Evolutionary conservation across 2,888 invertebrate genomes (phyloP).

Genomic region (Julus scandinavius): DNA sequence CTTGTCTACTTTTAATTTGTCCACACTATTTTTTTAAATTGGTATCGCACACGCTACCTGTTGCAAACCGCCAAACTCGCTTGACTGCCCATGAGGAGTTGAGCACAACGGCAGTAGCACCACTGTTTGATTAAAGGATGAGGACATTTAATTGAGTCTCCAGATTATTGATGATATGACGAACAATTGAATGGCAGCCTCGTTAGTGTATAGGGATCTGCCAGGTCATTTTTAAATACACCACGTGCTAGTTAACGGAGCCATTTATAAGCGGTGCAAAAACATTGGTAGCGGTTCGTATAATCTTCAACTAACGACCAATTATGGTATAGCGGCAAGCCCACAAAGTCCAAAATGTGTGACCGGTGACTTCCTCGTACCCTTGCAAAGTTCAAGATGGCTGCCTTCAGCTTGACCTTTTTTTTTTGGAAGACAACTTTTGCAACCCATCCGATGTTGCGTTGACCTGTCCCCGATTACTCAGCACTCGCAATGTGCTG

Average conservation of each 20-base stretch:
- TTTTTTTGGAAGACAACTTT: not conserved
- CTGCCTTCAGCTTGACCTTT: not conserved
- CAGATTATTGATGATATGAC: slow-evolving; percentile 15
- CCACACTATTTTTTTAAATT: not conserved
- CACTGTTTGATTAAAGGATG: not conserved
- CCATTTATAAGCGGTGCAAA: not conserved
- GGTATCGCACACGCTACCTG: not conserved
- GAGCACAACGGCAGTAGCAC: not conserved
- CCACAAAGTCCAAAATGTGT: not conserved
- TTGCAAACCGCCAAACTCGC: not conserved
- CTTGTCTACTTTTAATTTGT: slow-evolving; percentile 19
- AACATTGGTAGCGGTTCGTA: slow-evolving; percentile 13
- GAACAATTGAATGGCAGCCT: slow-evolving; percentile 32
- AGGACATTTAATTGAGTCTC: not conserved
- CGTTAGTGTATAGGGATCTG: not conserved
- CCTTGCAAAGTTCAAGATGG: slow-evolving; percentile 19
- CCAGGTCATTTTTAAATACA: slow-evolving; percentile 7
- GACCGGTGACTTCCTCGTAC: slow-evolving; percentile 18
- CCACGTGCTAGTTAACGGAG: not conserved
- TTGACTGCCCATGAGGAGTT: slow-evolving; percentile 6
- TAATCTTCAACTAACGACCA: not conserved
- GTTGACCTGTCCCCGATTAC: not conserved
- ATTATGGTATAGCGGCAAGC: not conserved
- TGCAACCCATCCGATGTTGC: not conserved
- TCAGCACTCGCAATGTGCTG: not conserved